Conservation (phyloP, 2,888 invertebrate species). For the Onchidella celtica region DNA sequence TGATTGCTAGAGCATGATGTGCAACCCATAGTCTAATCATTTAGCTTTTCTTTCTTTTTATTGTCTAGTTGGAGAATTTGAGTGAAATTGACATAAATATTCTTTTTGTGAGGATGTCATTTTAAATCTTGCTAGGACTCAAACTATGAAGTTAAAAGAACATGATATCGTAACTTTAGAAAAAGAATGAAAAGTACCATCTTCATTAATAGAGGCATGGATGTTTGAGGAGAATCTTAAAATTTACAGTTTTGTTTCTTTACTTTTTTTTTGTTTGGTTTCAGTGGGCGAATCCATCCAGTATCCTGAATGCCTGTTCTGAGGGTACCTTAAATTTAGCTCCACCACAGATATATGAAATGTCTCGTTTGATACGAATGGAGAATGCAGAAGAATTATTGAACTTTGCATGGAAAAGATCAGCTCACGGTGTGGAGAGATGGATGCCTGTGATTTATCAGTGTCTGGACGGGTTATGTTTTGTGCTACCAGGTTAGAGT, state of each 20-base stretch:
- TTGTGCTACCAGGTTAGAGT: slow-evolving; percentile 73
- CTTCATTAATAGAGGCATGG: neutral
- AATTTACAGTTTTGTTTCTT: neutral
- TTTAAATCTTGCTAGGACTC: too few species aligned
- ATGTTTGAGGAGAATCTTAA: neutral
- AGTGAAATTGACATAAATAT: too few species aligned
- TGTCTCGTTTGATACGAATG: slow-evolving; percentile 84
- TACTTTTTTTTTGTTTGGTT: neutral
- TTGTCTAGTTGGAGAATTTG: too few species aligned
- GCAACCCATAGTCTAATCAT: too few species aligned
- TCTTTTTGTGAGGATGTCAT: too few species aligned
- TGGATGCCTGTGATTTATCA: slow-evolving; percentile 83
- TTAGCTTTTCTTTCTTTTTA: too few species aligned
- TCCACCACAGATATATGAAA: slow-evolving; percentile 90
- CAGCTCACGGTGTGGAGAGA: slow-evolving; percentile 82
- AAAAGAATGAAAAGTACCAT: neutral
- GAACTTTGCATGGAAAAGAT: slow-evolving; percentile 83
- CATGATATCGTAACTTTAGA: too few species aligned
- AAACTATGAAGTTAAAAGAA: too few species aligned
- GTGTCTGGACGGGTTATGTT: slow-evolving; percentile 78
- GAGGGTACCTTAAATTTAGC: slow-evolving; percentile 82
- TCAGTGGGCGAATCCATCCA: slow-evolving; percentile 52
- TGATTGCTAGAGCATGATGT: too few species aligned
- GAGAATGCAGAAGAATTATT: slow-evolving; percentile 83
- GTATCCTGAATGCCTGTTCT: slow-evolving; percentile 41